Conservation (phyloP, 2,888 invertebrate genomes). For the Drosophila kanekoi region DNA sequence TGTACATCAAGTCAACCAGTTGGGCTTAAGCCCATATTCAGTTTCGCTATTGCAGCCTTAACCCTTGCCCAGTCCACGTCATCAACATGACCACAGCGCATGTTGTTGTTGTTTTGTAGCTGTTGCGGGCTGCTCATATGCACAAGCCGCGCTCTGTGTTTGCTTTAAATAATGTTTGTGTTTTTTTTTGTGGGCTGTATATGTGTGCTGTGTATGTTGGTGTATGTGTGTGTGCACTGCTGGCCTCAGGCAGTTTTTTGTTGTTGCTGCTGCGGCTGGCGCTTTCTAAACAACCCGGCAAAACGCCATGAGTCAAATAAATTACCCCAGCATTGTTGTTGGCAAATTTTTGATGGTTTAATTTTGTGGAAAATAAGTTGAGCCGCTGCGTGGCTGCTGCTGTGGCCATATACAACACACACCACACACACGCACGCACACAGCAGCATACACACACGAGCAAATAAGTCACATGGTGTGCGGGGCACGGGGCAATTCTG, state of each 20-base stretch:
- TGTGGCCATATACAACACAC: conserved; percentile 66
- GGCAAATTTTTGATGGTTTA: conserved; percentile 83
- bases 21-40: conserved; percentile 15
- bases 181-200: conserved; percentile 13
- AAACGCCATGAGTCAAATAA: conserved; percentile 80
- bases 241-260: conserved; percentile 27
- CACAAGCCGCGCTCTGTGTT: conserved; percentile 33
- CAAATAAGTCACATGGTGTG: conserved; percentile 35
- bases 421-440: conserved; percentile 12
- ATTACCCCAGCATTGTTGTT: conserved; percentile 80
- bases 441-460: conserved; percentile 36
- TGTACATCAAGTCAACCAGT: conserved; percentile 53
- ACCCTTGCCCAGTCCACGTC: neutral
- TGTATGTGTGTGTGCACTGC: conserved; percentile 44
- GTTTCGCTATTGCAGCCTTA: conserved; percentile 46
- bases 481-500: conserved; percentile 40
- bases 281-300: conserved; percentile 72
- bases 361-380: conserved; percentile 82
- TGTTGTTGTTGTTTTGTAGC: conserved; percentile 18
- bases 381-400: conserved; percentile 72
- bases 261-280: conserved; percentile 62
- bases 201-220: conserved; percentile 27
- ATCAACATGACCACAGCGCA: conserved; percentile 37
- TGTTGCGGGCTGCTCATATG: conserved; percentile 41
- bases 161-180: conserved; percentile 48